Evolutionary conservation across 2,888 invertebrate species (phyloP), one percentile per base, ranked within the genome.

Genomic region (Cheilosia vulpina): DNA sequence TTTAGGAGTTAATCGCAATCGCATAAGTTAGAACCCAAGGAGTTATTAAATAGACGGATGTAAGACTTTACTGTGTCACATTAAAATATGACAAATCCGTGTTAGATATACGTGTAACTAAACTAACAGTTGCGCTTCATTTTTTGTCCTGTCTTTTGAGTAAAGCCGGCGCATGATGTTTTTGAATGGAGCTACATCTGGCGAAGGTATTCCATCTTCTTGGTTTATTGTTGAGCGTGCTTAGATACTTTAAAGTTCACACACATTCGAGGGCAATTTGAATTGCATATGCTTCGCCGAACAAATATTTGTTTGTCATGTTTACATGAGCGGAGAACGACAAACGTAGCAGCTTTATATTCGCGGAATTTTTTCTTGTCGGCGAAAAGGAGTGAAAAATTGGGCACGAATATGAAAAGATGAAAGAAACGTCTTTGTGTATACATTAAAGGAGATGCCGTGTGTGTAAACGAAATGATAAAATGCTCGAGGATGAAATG

Each of bases 1-100:
- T 57, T 83, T 55, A 77, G 69, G 60, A 72, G 77, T 68, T 81
- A 69, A 76, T 81, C 68, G 76, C 68, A 52, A 45, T 21, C 55
- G 41, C 47, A 62, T 31, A 77, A 65, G 57, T 50, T 63, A 34
- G 63, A 69, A 19, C 21, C 13, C 2, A 15, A 68, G 38, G 60
- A 72, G 53, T 43, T 41, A 53, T 43, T 31, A 53, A 43, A 62
- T 62, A 47, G 21, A 45, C 5, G 60, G 55, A 76, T 60, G 66
- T 60, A 71, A 17, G 63, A 72, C 60, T 78, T 83, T 63, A 73
- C 47, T 73, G 65, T 83, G 83, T 68, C 83, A 83, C 82, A 83
- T 82, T 66, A 13, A 82, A 78, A 82, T 77, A 78, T 82, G 82
- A 82, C 45, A 72, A 82, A 82, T 82, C 68, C 62, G 57, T 72